Percentiles rank a stretch among this genome's conserved stretches.
These are phyloP conservation scores for Drosophila athabasca DNA, from an alignment of 1,140 invertebrate species.

Conservation along the genomic window DNA sequence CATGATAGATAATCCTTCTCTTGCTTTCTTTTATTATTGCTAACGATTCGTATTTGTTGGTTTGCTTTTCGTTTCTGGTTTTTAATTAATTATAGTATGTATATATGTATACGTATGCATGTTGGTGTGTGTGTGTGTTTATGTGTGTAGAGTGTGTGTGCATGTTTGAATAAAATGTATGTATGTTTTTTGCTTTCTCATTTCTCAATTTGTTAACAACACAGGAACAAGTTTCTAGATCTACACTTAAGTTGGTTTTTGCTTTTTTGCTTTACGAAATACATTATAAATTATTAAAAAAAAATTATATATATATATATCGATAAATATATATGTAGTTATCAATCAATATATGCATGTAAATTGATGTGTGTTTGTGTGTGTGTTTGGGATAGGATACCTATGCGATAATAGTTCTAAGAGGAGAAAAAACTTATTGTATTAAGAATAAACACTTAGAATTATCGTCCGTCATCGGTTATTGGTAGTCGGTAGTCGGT, in stretches of 20 bases:
- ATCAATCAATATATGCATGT: not conserved
- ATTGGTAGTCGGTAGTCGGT: not conserved
- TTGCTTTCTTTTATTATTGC: constrained; percentile 30
- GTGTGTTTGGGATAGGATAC: not conserved
- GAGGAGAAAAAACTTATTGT: constrained; percentile 2
- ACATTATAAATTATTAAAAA: constrained; percentile 36
- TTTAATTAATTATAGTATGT: constrained; percentile 13
- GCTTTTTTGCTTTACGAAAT: constrained; percentile 5
- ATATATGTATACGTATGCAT: constrained; percentile 13
- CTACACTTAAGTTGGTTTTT: constrained; percentile 43
- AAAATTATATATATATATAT: constrained; percentile 17
- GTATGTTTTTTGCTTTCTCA: constrained; percentile 6
- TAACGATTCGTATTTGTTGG: constrained; percentile 26
- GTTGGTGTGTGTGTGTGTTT: constrained; percentile 11
- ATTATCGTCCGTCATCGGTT: constrained; percentile 4
- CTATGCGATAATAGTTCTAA: too few relatives aligned
- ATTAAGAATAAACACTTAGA: constrained; percentile 32
- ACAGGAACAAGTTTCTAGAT: constrained; percentile 77
- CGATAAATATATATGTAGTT: not conserved
- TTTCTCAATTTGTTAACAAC: constrained; percentile 66
- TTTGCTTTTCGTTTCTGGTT: constrained; percentile 18
- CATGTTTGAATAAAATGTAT: constrained; percentile 46
- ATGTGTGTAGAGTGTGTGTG: constrained; percentile 18
- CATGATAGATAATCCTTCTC: not conserved
- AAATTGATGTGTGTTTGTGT: not conserved